phyloP scores from a whole-genome alignment of 2,797 vertebrate species.

The Potorous gilbertii region DNA sequence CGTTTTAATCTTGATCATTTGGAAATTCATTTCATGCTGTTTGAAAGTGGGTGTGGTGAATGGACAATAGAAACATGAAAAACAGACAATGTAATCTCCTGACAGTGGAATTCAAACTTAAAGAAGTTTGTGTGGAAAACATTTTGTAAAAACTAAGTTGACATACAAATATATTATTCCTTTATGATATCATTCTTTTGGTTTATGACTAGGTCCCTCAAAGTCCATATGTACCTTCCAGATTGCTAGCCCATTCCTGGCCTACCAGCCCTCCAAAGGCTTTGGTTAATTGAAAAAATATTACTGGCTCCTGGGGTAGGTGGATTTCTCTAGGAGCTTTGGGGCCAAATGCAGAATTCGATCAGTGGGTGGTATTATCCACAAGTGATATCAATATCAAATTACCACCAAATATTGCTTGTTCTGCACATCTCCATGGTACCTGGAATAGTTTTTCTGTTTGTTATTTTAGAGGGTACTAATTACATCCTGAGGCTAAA shows the following conservation, averaged over 20 bases:
- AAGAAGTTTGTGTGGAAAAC: background rate
- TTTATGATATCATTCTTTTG: background rate
- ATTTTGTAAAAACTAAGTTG: background rate
- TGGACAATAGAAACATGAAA: background rate
- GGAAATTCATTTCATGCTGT: background rate
- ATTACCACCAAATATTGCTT: background rate
- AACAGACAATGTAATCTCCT: background rate
- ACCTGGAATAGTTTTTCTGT: background rate
- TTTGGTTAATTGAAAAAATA: background rate
- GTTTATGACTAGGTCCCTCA: background rate
- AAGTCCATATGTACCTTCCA: background rate
- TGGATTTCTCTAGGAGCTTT: background rate
- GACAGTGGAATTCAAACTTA: background rate
- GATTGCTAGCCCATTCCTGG: background rate
- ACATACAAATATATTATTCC: background rate
- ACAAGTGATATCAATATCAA: background rate
- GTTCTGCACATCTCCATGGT: background rate
- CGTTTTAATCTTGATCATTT: background rate
- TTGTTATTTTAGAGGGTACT: slow-evolving; percentile 41
- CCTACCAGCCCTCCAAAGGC: background rate
- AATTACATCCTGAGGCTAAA: slow-evolving; percentile 39
- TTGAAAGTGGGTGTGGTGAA: background rate
- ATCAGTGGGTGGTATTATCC: background rate
- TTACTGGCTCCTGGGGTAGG: background rate
- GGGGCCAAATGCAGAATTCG: background rate